Evolutionary conservation across 2,888 invertebrate genomes (phyloP).

Genomic region (Biston stratarius): DNA sequence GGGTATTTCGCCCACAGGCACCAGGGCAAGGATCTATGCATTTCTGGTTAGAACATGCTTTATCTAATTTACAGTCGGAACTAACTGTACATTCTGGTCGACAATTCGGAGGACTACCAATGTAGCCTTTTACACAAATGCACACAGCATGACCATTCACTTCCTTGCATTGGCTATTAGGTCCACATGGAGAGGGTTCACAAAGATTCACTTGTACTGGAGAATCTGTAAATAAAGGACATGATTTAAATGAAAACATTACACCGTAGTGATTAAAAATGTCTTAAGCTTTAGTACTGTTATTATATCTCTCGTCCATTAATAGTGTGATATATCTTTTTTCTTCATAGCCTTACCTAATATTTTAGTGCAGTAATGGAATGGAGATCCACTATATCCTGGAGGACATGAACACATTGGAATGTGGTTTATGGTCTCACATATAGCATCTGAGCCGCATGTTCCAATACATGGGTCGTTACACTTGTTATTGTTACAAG

Average conservation of each 20-base stretch:
- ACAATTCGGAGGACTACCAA: conserved; percentile 91
- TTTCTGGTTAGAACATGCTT: conserved; percentile 91
- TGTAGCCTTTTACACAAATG: conserved; percentile 89
- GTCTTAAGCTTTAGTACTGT: neutral
- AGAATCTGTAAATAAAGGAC: conserved; percentile 58
- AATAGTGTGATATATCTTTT: neutral
- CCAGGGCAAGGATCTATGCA: conserved; percentile 92
- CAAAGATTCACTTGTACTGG: conserved; percentile 63
- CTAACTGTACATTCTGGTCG: conserved; percentile 93
- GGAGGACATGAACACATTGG: conserved; percentile 89
- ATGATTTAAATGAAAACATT: neutral
- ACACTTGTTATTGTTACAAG: conserved; percentile 92
- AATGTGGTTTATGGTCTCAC: conserved; percentile 89
- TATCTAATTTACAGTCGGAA: conserved; percentile 89
- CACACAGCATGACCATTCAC: conserved; percentile 90
- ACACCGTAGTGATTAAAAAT: neutral
- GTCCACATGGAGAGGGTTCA: conserved; percentile 87
- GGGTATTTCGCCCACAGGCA: conserved; percentile 88
- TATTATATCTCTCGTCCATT: neutral
- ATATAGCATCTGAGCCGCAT: conserved; percentile 87
- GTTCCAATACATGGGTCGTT: conserved; percentile 90
- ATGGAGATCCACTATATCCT: conserved; percentile 89
- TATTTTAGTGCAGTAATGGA: conserved; percentile 84
- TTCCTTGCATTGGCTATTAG: conserved; percentile 90
- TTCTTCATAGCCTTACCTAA: conserved; percentile 57